Evolutionary conservation across 2,888 invertebrate species (phyloP).

Genomic region (Calephelis perditalis): DNA sequence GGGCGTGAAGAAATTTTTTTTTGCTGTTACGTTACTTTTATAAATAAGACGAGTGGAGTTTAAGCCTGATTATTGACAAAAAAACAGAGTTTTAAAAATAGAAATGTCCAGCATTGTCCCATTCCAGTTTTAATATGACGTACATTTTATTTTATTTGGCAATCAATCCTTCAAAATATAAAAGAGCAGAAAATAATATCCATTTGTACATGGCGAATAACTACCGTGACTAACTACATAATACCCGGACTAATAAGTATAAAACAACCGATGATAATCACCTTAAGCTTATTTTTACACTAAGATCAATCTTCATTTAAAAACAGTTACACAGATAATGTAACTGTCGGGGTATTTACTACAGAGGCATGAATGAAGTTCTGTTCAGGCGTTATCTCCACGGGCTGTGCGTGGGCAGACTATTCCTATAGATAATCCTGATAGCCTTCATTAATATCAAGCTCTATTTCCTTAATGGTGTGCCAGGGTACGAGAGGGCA

Average conservation of each 20-base stretch:
- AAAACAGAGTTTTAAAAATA: too few relatives aligned
- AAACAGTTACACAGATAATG: background rate
- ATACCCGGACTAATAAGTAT: constrained; percentile 22
- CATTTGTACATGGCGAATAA: background rate
- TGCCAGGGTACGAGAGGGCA: constrained; percentile 28
- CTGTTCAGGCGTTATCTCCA: constrained; percentile 5
- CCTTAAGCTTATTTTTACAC: constrained; percentile 3
- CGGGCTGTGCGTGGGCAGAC: constrained; percentile 2
- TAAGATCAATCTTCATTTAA: constrained; percentile 7
- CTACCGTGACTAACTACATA: constrained; percentile 39
- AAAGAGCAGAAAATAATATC: too few relatives aligned
- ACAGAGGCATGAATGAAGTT: constrained; percentile 9
- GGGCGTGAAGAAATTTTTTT: too few relatives aligned
- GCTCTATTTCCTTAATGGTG: constrained; percentile 40
- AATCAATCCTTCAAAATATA: too few relatives aligned
- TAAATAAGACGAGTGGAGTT: too few relatives aligned
- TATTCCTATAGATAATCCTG: constrained; percentile 35
- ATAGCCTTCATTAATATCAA: constrained; percentile 40
- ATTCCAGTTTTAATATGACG: too few relatives aligned
- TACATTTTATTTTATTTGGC: too few relatives aligned
- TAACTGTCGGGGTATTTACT: background rate
- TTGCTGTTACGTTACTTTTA: too few relatives aligned
- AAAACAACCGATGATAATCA: background rate
- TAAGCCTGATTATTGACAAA: too few relatives aligned
- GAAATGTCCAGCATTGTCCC: too few relatives aligned